Evolutionary conservation across 2,797 vertebrate genomes (phyloP), one percentile per base, ranked within the genome.

Genomic region (Halcyon smyrnensis): DNA sequence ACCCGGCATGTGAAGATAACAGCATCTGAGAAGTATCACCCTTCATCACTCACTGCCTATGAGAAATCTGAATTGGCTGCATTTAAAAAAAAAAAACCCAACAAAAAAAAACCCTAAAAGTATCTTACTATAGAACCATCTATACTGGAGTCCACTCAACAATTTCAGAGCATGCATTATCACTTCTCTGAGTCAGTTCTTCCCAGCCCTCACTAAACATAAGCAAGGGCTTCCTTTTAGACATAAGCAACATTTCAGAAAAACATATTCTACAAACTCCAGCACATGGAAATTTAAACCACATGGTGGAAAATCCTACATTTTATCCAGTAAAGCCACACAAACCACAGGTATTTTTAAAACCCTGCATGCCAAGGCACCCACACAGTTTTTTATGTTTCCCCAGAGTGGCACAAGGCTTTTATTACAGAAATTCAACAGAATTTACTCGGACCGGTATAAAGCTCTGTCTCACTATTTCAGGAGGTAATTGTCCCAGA

Each of bases 331-430:
- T 51, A 92, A 89, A 87, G 62, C 86, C 81, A 92, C 86, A 89
- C 11, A 83, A 95, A 85, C 94, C 94, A 90, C 74, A 96, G 77
- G 65, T 71, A 92, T 94, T 84, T 89, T 95, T 87, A 80, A 95
- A 82, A 0, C 20, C 7, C 13, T 50, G 25, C 23, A 53, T 93
- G 70, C 83, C 80, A 84, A 68, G 36, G 74, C 63, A 94, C n/a
- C 56, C 85, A 91, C 48, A 39, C 15, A 1, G 4, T 74, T 89
- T 93, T 95, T 53, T 86, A 0, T 75, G 64, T 79, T 92, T 85
- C 32, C 69, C 51, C 39, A 51, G 46, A 84, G 63, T 25, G 34
- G 20, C 37, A 80, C 6, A 27, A 59, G 28, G 13, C 60, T 71
- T 85, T 73, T 51, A 60, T 48, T 69, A 84, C 45, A 75, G 48